Base-by-base conservation (phyloP, 2,888 invertebrate species). In the Volucella bombylans region DNA sequence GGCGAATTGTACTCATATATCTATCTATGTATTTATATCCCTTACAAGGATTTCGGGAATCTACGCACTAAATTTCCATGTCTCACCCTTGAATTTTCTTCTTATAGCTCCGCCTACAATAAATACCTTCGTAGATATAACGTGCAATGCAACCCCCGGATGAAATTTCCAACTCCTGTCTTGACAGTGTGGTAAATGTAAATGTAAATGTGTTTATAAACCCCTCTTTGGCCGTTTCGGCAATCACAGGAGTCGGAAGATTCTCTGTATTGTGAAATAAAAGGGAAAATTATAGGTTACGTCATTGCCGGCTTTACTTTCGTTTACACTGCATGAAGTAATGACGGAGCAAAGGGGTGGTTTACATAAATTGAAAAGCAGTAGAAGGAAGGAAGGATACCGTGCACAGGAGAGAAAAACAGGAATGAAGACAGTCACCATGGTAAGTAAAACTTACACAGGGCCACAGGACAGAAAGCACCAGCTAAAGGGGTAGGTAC, bases 211-310 rank as follows among this genome's bases (percentile, higher is more conserved):
- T 68, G 38, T 18, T 69, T 11, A 11, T 43, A 73, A 69, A 54
- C 74, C 65, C 79, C 64, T 64, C 38, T n/a, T 45, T 47, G 50
- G 57, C 55, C 68, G 31, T 47, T 52, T 23, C 61, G 14, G n/a
- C 64, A 41, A 45, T 52, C 38, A 31, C 50, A 71, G 82, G 39
- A 64, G 6, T 12, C 11, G 9, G 38, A 3, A 9, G 23, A 2
- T 55, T 38, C 31, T 72, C 72, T 83, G 67, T 80, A 67, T 74
- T 65, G 72, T 79, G 49, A 74, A 82, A 87, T 87, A 86, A 87
- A 87, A 86, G 85, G 87, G 86, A 87, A 87, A 87, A 86, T 87
- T 87, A 85, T 86, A 82, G 86, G 85, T 87, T 87, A 87, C 87
- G 87, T 86, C 87, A 87, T 65, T 74, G 69, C 76, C 47, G 77